Evolutionary conservation across 1,140 invertebrate species (phyloP), one percentile per base, ranked within the genome.

Genomic region (Camponotus pennsylvanicus): DNA sequence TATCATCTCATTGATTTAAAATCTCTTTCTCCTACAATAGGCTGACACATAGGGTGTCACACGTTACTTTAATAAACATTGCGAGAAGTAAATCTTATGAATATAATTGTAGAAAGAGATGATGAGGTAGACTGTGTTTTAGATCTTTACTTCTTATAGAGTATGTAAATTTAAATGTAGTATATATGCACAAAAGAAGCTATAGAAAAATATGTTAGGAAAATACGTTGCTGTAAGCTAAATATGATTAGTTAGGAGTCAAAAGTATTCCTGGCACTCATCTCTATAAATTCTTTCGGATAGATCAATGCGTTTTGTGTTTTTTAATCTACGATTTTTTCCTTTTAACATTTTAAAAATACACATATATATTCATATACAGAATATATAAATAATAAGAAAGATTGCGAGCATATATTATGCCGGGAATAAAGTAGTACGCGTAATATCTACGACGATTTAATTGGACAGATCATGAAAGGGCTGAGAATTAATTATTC

Each of bases 401-500:
- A 55, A 69, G 37, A n/a, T 71, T 55, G n/a, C n/a, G 42, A 66
- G 11, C 32, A 37, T 13, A 32, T 7, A 27, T 27, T 15, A 52
- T 32, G 11, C 9, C 27, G 13, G 66, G 27, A 34, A 55, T 34
- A 49, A 52, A 49, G 5, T 21, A 34, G 42, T 13, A 78, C 45
- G 45, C 66, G 64, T 57, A 42, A 79, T 34, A 42, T 18, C 18
- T 21, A 13, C 11, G 42, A 64, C 18, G n/a, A 27, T 66, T 66
- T n/a, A 66, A 52, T 80, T 32, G 37, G 15, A 80, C 57, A 75
- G 57, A 75, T 3, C 9, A 21, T 32, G 40, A 18, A 73, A 61
- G 18, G 3, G 21, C 21, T 42, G 21, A 45, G 18, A 70, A 83
- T 61, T 82, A 61, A 73, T 71, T 73, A 75, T 83, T 73, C 40